phyloP scores from a whole-genome alignment of 2,113 vertebrate species.

The Paramisgurnus dabryanus region DNA sequence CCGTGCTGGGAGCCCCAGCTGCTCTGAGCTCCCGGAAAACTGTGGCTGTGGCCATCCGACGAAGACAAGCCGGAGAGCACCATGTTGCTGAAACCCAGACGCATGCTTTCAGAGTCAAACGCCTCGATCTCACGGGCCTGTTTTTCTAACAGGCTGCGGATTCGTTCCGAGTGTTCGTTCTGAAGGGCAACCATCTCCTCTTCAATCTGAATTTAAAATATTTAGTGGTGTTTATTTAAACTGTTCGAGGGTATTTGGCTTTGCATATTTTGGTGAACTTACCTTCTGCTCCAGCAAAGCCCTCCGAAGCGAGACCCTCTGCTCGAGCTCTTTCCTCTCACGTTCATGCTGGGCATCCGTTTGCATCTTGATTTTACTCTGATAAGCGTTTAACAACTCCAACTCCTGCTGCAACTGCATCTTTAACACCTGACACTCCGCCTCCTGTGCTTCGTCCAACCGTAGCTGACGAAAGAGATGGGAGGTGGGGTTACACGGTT shows the following conservation, averaged over 20 bases:
- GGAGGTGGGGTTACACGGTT: not conserved
- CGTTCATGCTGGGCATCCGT: constrained; percentile 76
- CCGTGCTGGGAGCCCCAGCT: constrained; percentile 76
- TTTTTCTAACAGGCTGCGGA: constrained; percentile 91
- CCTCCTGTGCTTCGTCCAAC: constrained; percentile 76
- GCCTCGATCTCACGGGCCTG: constrained; percentile 85
- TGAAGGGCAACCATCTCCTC: constrained; percentile 95
- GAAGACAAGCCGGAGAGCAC: constrained; percentile 73
- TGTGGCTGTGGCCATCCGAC: constrained; percentile 56
- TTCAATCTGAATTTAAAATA: constrained; percentile 80
- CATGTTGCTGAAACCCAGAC: constrained; percentile 98
- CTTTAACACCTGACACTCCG: constrained; percentile 74
- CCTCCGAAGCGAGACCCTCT: constrained; percentile 75
- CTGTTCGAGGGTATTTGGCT: not conserved
- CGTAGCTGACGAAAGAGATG: constrained; percentile 62
- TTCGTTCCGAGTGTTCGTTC: constrained; percentile 92
- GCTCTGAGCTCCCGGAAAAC: constrained; percentile 85
- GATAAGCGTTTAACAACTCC: constrained; percentile 77
- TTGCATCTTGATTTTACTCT: constrained; percentile 81
- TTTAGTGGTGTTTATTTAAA: too few species aligned
- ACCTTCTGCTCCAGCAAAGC: constrained; percentile 77
- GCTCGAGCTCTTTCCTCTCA: constrained; percentile 75
- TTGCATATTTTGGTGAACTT: constrained; percentile 1
- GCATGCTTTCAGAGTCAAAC: constrained; percentile 98
- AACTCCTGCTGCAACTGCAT: constrained; percentile 79